These are phyloP conservation scores for Eristalis intricaria DNA, from an alignment of 2,888 invertebrate genomes.

Conservation along the genomic window DNA sequence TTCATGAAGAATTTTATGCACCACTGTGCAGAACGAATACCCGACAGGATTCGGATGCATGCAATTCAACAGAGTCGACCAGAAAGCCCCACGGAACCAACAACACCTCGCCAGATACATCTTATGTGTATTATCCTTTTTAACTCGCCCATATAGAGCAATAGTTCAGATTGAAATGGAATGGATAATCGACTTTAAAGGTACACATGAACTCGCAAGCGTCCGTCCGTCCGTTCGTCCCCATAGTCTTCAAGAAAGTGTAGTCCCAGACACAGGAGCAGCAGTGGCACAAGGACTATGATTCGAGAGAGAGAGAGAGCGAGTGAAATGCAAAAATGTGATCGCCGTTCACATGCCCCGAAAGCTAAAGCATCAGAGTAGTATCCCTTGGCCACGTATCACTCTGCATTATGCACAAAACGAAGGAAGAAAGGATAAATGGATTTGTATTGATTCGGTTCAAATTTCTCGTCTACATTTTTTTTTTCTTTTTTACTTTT, in stretches of 20 bases:
- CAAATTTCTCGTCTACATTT: constrained; percentile 45
- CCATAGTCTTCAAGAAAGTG: constrained; percentile 55
- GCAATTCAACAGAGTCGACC: constrained; percentile 58
- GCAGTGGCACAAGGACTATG: constrained; percentile 2
- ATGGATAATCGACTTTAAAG: constrained; percentile 73
- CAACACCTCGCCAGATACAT: constrained; percentile 26
- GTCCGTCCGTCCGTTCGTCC: not conserved
- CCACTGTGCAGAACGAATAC: constrained; percentile 73
- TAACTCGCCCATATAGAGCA: constrained; percentile 70
- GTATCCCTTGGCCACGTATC: constrained; percentile 53
- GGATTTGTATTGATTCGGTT: constrained; percentile 73
- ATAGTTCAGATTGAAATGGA: constrained; percentile 73
- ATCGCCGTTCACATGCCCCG: constrained; percentile 54
- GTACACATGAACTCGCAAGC: constrained; percentile 59
- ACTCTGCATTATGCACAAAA: constrained; percentile 68
- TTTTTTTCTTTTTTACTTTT: too few relatives aligned
- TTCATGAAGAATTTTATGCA: constrained; percentile 74
- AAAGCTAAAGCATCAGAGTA: constrained; percentile 7
- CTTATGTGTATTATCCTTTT: constrained; percentile 69
- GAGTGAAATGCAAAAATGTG: constrained; percentile 70
- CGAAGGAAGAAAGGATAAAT: constrained; percentile 70
- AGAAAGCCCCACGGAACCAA: constrained; percentile 28
- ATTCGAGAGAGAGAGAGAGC: not conserved
- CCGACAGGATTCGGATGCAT: constrained; percentile 66
- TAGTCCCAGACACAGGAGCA: constrained; percentile 9